Conservation (phyloP, 2,797 vertebrate species). For the Anguilla anguilla region DNA sequence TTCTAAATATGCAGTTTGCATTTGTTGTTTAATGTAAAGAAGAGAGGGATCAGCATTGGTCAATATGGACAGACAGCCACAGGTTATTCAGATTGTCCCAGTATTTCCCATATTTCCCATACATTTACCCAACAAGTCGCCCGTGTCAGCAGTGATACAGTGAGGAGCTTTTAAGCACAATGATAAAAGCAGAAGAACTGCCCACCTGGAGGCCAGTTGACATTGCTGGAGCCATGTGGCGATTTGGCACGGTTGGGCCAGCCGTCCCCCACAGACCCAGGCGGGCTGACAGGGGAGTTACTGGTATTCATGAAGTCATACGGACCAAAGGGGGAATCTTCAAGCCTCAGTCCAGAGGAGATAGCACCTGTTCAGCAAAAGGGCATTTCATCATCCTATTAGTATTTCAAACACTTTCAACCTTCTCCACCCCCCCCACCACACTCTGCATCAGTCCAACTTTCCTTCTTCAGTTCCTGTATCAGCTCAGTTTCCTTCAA, state of each 20-base stretch:
- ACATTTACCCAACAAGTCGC: not conserved
- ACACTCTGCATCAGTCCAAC: not conserved
- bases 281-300: conserved; percentile 93
- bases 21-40: not conserved
- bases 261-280: conserved; percentile 92
- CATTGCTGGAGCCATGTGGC: conserved; percentile 93
- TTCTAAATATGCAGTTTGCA: not conserved
- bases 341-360: conserved; percentile 97
- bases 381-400: no score
- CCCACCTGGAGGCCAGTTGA: conserved; percentile 98
- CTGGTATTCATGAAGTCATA: conserved; percentile 94
- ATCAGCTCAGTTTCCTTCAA: not conserved
- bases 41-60: not conserved
- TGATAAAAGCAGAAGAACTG: not conserved
- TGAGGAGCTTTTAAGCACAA: not conserved
- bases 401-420: not conserved
- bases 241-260: conserved; percentile 99
- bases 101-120: not conserved
- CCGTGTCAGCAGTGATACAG: no score
- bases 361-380: conserved; percentile 87
- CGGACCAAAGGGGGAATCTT: conserved; percentile 90
- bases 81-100: not conserved
- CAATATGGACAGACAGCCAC: not conserved
- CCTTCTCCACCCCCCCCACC: no score
- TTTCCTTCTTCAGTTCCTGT: not conserved